Conservation (phyloP, 2,888 invertebrate genomes). For the Dasysyrphus tricinctus region DNA sequence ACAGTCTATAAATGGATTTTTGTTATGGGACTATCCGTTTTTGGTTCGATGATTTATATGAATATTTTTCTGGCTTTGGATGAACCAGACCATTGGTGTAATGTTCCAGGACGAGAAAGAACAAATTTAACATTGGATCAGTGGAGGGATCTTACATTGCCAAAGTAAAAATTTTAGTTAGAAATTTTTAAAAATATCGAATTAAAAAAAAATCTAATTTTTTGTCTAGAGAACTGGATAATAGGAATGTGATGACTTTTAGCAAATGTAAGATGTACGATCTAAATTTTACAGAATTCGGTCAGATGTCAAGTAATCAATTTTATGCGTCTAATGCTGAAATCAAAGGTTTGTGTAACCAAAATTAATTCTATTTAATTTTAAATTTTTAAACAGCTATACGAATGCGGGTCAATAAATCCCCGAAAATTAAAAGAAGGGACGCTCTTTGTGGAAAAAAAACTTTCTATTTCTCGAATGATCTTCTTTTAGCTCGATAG, state of each 20-base stretch:
- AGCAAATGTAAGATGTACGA: slow-evolving; percentile 84
- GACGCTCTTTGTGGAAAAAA: too few species aligned
- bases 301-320: background rate
- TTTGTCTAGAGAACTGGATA: slow-evolving; percentile 80
- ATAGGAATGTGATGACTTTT: slow-evolving; percentile 80
- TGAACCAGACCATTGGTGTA: slow-evolving; percentile 86
- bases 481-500: too few species aligned
- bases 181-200: background rate
- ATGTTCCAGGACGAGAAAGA: slow-evolving; percentile 84
- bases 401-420: too few species aligned
- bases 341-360: slow-evolving; percentile 22
- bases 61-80: slow-evolving; percentile 85
- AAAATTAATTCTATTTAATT: too few species aligned
- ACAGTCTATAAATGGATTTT: slow-evolving; percentile 84
- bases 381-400: too few species aligned
- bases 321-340: background rate
- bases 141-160: slow-evolving; percentile 85
- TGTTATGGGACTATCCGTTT: slow-evolving; percentile 83
- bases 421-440: too few species aligned
- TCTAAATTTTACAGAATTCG: slow-evolving; percentile 79
- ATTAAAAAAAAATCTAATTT: background rate
- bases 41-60: slow-evolving; percentile 84
- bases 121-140: slow-evolving; percentile 84
- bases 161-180: slow-evolving; percentile 81
- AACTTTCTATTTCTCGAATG: too few species aligned